These are phyloP conservation scores for Sakesphorus luctuosus DNA, from an alignment of 2,113 vertebrate genomes.

Conservation along the genomic window DNA sequence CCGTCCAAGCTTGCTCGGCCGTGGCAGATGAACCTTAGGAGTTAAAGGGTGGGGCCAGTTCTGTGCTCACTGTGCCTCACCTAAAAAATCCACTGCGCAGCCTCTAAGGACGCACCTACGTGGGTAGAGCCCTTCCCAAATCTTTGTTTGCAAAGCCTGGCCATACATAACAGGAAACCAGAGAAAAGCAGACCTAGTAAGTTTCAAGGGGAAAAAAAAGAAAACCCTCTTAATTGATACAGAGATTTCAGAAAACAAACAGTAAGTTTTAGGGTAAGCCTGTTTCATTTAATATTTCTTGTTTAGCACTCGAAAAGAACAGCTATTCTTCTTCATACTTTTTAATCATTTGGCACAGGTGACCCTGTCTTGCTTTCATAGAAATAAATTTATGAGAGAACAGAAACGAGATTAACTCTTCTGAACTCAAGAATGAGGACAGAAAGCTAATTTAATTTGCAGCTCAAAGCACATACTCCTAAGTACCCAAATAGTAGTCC, in stretches of 20 bases:
- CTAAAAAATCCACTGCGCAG: too few species aligned
- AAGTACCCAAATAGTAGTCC: not conserved
- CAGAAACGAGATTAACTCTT: not conserved
- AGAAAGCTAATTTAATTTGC: not conserved
- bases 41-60: too few species aligned
- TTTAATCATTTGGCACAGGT: not conserved
- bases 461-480: not conserved
- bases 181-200: not conserved
- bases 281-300: not conserved
- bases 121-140: too few species aligned
- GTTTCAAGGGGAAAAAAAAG: not conserved
- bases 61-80: too few species aligned
- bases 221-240: not conserved
- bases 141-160: too few species aligned
- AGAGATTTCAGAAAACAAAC: not conserved
- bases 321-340: not conserved
- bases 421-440: not conserved
- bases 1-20: too few species aligned
- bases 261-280: not conserved
- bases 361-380: not conserved
- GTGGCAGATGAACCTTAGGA: too few species aligned
- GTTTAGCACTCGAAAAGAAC: not conserved
- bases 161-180: too few species aligned
- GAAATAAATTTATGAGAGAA: not conserved
- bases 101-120: too few species aligned